Evolutionary conservation across 2,888 invertebrate genomes (phyloP), one percentile per base, ranked within the genome.

Genomic region (Agrotis clavis): DNA sequence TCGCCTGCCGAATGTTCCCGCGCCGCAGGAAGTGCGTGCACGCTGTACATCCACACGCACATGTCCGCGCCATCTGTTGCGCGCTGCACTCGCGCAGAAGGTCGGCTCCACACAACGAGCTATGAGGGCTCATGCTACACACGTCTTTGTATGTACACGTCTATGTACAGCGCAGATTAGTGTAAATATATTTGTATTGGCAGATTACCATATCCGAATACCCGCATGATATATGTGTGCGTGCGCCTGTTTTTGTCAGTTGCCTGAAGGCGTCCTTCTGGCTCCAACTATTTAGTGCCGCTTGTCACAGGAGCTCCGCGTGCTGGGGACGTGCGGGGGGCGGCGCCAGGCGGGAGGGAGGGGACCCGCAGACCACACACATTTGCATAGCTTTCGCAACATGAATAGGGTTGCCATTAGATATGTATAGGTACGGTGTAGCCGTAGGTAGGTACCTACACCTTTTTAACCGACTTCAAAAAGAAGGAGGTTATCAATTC

Each of bases 1-100:
- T 50, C 51, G 14, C 21, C 67, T 54, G 76, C 79, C 81, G 53
- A 77, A 68, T 81, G 56, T 77, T 35, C 35, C 30, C 57, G 57
- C 57, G 57, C 13, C 59, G 62, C 71, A 77, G 81, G 82, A 80
- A 81, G 71, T 67, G 67, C 68, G 64, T 19, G 45, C 25, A 30
- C 54, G 11, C 18, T 25, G 53, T 53, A 19, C n/a, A 25, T 0
- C n/a, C n/a, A 66, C 47, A 30, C 6, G 18, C 60, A 21, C 53
- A 56, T 16, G 57, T 6, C 7, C 60, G 53, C 19, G 65, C 81
- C 79, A 75, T 48, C 64, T 71, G 76, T 25, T 60, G 69, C 60
- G n/a, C 25, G 35, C 62, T 21, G 48, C 25, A 4, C 60, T 1
- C 3, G 35, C 14, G 1, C 19, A 64, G 74, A 48, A 54, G 19